Evolutionary conservation across 2,888 invertebrate genomes (phyloP), one percentile per base, ranked within the genome.

Genomic region (Desoria tigrina): DNA sequence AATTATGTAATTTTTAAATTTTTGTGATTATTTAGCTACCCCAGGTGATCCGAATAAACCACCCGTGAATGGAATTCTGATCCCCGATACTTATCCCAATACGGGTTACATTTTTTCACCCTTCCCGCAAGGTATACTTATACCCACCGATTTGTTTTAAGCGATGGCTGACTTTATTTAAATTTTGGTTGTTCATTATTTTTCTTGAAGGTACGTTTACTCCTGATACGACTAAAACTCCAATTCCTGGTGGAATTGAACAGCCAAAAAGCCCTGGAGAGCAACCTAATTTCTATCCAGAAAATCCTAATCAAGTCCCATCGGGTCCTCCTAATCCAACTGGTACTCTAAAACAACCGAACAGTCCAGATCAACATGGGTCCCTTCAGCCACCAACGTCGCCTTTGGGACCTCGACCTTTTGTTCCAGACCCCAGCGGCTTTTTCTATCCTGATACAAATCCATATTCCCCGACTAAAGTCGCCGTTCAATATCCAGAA

Each of bases 391-490:
- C 51, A 16, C 23, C 23, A 7, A 16, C 51, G 4, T 21, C 51
- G 23, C 51, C 51, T 6, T 24, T 7, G 6, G 51, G 51, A 51
- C 51, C 51, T 51, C 51, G 51, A 21, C 51, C 51, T 7, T 51
- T 51, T 26, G 26, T 24, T 24, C 51, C 51, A 16, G 21, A 23
- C 24, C 51, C 51, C 2, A 7, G 2, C 14, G 51, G 51, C 6
- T 51, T 7, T 24, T 51, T 51, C 26, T 51, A 51, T 26, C 51
- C 51, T 7, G 51, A 45, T 45, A 9, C 45, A 4, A 45, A 45
- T 16, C 45, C 18, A 32, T 32, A 4, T 32, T 32, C n/a, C 16
- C 18, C 45, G 16, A 23, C 23, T 7, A 16, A 18, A 16, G 26
- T 26, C 16, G 7, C 51, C 2, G 26, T 51, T 16, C 51, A 51